Conservation (phyloP, 2,797 vertebrate species). For the Poeciliopsis gracilis region DNA sequence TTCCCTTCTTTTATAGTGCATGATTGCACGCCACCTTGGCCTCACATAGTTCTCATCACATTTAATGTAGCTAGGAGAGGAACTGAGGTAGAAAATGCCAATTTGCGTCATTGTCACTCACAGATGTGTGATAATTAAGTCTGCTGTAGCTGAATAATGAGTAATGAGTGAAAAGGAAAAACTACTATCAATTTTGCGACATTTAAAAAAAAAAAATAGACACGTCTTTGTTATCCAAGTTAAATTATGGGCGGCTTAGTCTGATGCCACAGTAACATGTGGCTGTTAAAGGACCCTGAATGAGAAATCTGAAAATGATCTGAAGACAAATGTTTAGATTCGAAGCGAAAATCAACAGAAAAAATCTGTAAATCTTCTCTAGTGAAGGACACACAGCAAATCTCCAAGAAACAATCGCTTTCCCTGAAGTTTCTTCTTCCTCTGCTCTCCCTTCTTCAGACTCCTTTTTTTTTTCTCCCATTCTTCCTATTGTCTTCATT, state of each 20-base stretch:
- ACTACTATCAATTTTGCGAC: background rate
- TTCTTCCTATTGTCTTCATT: slow-evolving; percentile 43
- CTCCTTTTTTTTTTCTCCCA: background rate
- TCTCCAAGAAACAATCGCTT: slow-evolving; percentile 37
- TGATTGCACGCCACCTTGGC: slow-evolving; percentile 3
- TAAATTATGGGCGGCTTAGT: slow-evolving; percentile 6
- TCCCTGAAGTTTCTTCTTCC: slow-evolving; percentile 24
- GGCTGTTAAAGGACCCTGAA: slow-evolving; percentile 38
- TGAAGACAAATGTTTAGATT: background rate
- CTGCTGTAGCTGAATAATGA: background rate
- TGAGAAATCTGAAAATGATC: slow-evolving; percentile 51
- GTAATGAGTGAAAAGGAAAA: background rate
- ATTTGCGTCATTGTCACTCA: background rate
- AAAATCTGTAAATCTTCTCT: slow-evolving; percentile 50
- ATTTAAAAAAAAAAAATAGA: background rate
- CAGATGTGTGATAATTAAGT: background rate
- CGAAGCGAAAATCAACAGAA: slow-evolving; percentile 2
- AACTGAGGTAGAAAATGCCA: background rate
- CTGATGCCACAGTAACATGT: background rate
- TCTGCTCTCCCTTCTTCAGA: slow-evolving; percentile 11
- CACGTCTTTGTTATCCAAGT: slow-evolving; percentile 15
- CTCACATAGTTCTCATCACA: slow-evolving; percentile 7
- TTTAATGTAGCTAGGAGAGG: background rate
- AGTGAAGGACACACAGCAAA: slow-evolving; percentile 21
- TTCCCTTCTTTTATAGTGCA: slow-evolving; percentile 18